Percentiles rank a stretch among this genome's conserved stretches.
Conservation (phyloP, 53 echinoderm and acorn worm genomes). For the Henricia sp. region DNA sequence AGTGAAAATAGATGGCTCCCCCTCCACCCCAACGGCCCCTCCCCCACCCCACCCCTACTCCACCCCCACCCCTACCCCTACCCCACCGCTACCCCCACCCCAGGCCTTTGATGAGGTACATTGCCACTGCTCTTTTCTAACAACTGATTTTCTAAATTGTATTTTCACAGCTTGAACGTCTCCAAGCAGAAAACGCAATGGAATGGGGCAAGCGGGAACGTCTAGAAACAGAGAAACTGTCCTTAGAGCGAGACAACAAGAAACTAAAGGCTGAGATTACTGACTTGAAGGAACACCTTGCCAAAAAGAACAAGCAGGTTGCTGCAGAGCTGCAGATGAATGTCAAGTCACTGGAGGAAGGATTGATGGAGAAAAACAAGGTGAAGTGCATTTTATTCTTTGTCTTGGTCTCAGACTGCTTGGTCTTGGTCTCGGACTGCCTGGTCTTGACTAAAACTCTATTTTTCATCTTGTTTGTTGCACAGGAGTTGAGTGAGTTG, state of each 20-base stretch:
- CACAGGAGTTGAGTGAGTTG: conserved; percentile 84
- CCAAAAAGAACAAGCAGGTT: conserved; percentile 83
- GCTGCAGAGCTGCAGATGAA: conserved; percentile 80
- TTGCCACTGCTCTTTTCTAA: background rate
- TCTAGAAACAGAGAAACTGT: conserved; percentile 93
- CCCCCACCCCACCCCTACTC: too few species aligned
- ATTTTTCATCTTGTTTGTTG: conserved; percentile 5
- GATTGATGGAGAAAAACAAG: conserved; percentile 77
- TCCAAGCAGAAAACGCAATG: conserved; percentile 93
- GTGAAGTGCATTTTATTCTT: too few species aligned
- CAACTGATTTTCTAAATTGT: background rate
- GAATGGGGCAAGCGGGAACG: conserved; percentile 97
- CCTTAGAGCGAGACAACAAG: conserved; percentile 91
- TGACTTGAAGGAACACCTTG: conserved; percentile 79
- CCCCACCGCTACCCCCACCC: too few species aligned
- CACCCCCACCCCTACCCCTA: too few species aligned
- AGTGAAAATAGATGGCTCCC: background rate
- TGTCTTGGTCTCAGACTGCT: too few species aligned
- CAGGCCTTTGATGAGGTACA: too few species aligned
- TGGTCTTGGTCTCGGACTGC: too few species aligned
- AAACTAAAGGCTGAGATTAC: conserved; percentile 81
- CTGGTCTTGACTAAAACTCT: too few species aligned
- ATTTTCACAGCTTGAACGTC: conserved; percentile 77
- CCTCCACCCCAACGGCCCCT: too few species aligned
- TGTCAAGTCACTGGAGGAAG: conserved; percentile 76